phyloP scores from a whole-genome alignment of 2,113 vertebrate species.

The Prunella fulvescens region DNA sequence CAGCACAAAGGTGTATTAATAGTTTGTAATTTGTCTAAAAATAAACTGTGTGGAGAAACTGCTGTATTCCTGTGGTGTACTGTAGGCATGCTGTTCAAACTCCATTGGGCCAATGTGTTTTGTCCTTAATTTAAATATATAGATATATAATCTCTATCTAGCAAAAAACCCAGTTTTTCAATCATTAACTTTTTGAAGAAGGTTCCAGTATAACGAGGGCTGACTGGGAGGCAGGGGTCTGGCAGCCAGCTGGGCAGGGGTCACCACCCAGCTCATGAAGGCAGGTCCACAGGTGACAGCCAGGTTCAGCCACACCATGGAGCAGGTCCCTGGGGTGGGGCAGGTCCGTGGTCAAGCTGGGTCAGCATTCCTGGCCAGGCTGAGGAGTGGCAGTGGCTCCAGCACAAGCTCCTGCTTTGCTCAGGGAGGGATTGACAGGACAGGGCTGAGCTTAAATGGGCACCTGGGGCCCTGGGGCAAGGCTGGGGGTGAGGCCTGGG shows the following conservation, averaged over 20 bases:
- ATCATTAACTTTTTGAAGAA: background rate
- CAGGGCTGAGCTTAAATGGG: background rate
- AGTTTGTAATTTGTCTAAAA: background rate
- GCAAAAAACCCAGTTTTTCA: background rate
- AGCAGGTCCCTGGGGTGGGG: background rate
- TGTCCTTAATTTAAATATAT: background rate
- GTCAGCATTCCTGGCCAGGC: background rate
- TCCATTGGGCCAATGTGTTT: background rate
- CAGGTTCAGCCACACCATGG: fast-evolving
- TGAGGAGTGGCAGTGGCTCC: background rate
- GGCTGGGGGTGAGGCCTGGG: background rate
- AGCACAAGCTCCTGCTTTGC: background rate
- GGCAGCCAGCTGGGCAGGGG: background rate
- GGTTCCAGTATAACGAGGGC: fast-evolving
- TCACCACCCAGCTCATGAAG: background rate
- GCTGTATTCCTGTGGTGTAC: background rate
- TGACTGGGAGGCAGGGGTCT: background rate
- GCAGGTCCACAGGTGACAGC: background rate
- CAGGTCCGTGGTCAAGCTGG: fast-evolving
- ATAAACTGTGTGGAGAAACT: background rate
- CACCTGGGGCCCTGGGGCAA: background rate
- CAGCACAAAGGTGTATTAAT: background rate
- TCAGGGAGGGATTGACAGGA: fast-evolving
- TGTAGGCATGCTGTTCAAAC: background rate
- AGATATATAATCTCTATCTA: background rate